Evolutionary conservation across 2,888 invertebrate genomes (phyloP), one percentile per base, ranked within the genome.

Genomic region (Xylota segnis): DNA sequence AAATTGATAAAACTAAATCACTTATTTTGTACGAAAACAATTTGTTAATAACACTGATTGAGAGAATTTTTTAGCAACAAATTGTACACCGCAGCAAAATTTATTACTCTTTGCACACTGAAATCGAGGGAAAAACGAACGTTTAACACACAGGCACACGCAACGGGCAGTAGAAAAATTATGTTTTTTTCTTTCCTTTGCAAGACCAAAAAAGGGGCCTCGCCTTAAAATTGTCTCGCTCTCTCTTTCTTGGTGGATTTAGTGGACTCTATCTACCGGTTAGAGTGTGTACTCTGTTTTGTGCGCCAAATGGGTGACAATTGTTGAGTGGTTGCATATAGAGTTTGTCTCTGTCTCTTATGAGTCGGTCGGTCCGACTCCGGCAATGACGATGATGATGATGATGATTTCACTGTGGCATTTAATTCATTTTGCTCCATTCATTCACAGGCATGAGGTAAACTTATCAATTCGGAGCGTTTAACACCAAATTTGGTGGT

Each of bases 101-200:
- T 68, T 66, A 47, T 84, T 76, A 76, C 75, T 56, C 59, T 86
- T 79, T 79, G 79, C 75, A 86, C 81, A 72, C 40, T 66, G 32
- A 68, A 66, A 65, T 75, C 75, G 81, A 12, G 58, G 56, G 6
- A 52, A 65, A 50, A 74, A 79, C 74, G 63, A 29, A 86, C 61
- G 58, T 79, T 84, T 68, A 68, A 79, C 79, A 70, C 81, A 75
- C 86, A 77, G 72, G 76, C 86, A 86, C 82, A 86, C 86, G 86
- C 86, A 86, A 86, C 86, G 86, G 82, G 82, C 86, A 86, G 86
- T 86, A 77, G 76, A 76, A 86, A 81, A 86, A 71, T 82, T 86
- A 82, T 86, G 86, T 61, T 70, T 81, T 76, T 71, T 71, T 58
- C 58, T 65, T 75, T 75, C 59, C n/a, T 34, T 70, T 58, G 45